Evolutionary conservation across 2,888 invertebrate species (phyloP).

Genomic region (Pyralis farinalis): DNA sequence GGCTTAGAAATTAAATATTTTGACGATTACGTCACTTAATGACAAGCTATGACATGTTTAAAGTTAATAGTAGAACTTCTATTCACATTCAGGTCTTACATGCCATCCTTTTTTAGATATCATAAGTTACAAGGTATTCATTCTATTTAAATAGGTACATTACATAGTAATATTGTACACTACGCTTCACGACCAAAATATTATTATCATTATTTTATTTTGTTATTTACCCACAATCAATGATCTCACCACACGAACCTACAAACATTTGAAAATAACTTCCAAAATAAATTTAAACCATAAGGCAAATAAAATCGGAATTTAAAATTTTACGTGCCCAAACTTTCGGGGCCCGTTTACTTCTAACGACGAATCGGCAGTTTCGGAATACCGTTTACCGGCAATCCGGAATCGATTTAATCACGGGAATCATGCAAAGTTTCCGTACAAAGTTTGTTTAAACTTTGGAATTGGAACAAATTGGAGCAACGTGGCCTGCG

Average conservation of each 20-base stretch:
- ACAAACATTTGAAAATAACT: background rate
- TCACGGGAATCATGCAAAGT: constrained; percentile 76
- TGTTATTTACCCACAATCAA: background rate
- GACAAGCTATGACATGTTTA: too few relatives aligned
- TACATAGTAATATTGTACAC: too few relatives aligned
- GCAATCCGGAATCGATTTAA: constrained; percentile 77
- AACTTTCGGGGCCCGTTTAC: constrained; percentile 57
- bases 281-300: constrained; percentile 32
- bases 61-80: too few relatives aligned
- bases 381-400: constrained; percentile 64
- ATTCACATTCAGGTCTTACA: too few relatives aligned
- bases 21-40: too few relatives aligned
- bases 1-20: too few relatives aligned
- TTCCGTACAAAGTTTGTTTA: constrained; percentile 66
- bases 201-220: background rate
- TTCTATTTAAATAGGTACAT: too few relatives aligned
- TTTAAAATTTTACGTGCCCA: constrained; percentile 60
- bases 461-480: constrained; percentile 74
- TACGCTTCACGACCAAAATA: too few relatives aligned
- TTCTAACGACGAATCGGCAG: constrained; percentile 69
- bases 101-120: too few relatives aligned
- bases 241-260: too few relatives aligned
- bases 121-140: too few relatives aligned
- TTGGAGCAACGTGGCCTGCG: constrained; percentile 69
- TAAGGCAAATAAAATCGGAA: constrained; percentile 47